These are phyloP conservation scores for Metallyticus violacea DNA, from an alignment of 2,888 invertebrate species.

Conservation along the genomic window DNA sequence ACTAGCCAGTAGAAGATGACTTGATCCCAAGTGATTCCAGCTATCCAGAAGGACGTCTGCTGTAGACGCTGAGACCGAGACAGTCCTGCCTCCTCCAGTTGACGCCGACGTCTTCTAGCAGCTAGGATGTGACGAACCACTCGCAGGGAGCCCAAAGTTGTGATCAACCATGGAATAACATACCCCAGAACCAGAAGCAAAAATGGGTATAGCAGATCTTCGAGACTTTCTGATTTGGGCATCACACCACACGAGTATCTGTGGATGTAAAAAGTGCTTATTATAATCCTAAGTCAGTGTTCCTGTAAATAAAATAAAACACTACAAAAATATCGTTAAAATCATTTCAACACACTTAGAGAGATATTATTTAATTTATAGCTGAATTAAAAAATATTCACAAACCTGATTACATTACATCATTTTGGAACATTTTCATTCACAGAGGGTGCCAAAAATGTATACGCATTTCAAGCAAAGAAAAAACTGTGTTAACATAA, in stretches of 20 bases:
- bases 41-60: neutral
- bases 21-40: conserved; percentile 8
- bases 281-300: no score
- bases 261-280: no score
- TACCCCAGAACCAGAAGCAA: conserved; percentile 35
- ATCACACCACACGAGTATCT: conserved; percentile 16
- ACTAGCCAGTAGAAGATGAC: conserved; percentile 18
- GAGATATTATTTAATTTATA: no score
- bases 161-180: conserved; percentile 33
- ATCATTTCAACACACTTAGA: no score
- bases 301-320: no score
- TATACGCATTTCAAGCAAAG: no score
- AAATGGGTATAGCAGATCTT: conserved; percentile 32
- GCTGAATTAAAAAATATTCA: no score
- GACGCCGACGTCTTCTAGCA: conserved; percentile 32
- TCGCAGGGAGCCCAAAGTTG: conserved; percentile 29
- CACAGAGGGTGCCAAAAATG: no score
- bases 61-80: conserved; percentile 22
- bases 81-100: conserved; percentile 30
- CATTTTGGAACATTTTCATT: no score
- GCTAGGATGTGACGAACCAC: conserved; percentile 28
- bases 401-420: no score
- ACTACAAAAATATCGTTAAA: no score
- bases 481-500: no score
- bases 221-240: neutral